Base-by-base conservation (phyloP, 2,888 invertebrate genomes). In the Oligia fasciuncula region DNA sequence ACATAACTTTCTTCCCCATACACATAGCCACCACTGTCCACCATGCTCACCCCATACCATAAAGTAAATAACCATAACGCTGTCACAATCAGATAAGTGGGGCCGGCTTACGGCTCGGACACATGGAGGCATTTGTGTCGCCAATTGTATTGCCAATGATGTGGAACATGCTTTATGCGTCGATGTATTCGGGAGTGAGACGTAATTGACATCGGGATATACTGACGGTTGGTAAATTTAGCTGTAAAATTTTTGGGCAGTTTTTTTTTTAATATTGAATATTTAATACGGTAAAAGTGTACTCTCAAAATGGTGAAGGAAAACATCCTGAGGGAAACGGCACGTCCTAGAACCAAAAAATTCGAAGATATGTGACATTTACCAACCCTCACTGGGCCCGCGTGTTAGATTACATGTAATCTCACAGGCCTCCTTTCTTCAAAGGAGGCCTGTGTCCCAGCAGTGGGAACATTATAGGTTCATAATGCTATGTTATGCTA, bases 21-120 rank as follows among this genome's bases (percentile, higher is more conserved):
- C 49, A 77, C 62, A 29, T 1, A 68, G 6, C 77, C 74, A 85
- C 86, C 87, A 85, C 75, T 87, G 76, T 77, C 76, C 76, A 67
- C 79, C 70, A 74, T 84, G 81, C 86, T 88, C 83, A 87, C 87
- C 83, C 85, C 82, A 87, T 87, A 87, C 89, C 91, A 90, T 93
- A 92, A 92, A 93, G 92, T 94, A 94, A 94, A 94, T 93, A 94
- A 93, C 92, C 92, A 92, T 92, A 92, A 92, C 91, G 90, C 88
- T 91, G 91, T 90, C 91, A 93, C 93, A 94, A 95, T 95, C 94
- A 93, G 94, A 95, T 94, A 94, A 94, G 93, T 93, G 92, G 87
- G 88, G 86, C 85, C 86, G 83, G 83, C 84, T 86, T 78, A 82
- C 71, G 81, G 77, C 68, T 70, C 71, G 72, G 76, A 81, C 82